Percentiles rank a stretch among this genome's conserved stretches.
phyloP scores from a whole-genome alignment of 2,113 vertebrate species.

The Muntiacus reevesi region DNA sequence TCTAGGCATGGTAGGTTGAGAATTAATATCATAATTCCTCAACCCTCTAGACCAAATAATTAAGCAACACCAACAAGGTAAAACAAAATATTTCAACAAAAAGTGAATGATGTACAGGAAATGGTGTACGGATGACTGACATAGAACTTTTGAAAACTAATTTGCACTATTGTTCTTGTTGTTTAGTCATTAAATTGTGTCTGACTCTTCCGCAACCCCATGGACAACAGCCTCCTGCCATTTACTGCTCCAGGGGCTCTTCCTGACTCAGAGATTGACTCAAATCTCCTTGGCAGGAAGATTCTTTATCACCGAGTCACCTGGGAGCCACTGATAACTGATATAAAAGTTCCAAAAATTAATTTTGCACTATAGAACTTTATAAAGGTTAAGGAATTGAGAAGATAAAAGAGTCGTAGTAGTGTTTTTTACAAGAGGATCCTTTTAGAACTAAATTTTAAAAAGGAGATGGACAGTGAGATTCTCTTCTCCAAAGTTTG shows the following conservation, averaged over 20 bases:
- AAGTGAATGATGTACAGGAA: background rate
- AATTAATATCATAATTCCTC: background rate
- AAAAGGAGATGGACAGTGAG: background rate
- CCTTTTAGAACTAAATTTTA: background rate
- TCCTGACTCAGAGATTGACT: background rate
- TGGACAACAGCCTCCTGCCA: background rate
- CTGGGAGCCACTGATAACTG: background rate
- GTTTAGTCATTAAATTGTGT: background rate
- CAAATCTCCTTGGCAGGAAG: background rate
- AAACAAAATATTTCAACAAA: background rate
- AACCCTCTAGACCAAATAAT: background rate
- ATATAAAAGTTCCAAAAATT: background rate
- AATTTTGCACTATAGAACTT: background rate
- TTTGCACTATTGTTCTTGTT: background rate
- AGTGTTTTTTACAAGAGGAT: background rate
- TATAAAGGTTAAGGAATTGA: background rate
- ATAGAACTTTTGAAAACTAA: background rate
- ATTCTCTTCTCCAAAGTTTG: background rate
- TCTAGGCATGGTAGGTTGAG: background rate
- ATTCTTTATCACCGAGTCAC: background rate
- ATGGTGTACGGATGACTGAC: background rate
- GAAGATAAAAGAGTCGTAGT: background rate
- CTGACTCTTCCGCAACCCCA: background rate
- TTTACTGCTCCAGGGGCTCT: background rate
- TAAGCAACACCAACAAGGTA: background rate